A percentile compares a stretch with the other conserved stretches of the same genome.
phyloP scores from a whole-genome alignment of 2,888 invertebrate species.

The Dorcus hopei region DNA sequence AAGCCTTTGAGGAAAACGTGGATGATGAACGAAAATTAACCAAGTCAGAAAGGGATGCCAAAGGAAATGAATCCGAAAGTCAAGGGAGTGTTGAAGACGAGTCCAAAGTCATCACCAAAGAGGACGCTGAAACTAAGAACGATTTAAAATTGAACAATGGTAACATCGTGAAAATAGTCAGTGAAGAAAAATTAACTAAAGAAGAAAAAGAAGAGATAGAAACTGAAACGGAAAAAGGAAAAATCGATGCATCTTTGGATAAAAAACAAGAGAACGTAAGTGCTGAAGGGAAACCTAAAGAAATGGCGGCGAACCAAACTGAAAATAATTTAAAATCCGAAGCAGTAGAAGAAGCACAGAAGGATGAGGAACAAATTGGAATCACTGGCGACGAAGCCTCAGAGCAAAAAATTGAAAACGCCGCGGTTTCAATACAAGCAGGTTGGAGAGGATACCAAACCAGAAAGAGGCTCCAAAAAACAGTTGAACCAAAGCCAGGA shows the following conservation, averaged over 20 bases:
- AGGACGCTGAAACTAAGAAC: neutral
- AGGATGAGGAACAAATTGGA: neutral
- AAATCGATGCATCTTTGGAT: neutral
- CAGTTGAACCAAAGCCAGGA: too few relatives aligned
- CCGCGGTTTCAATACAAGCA: slow-evolving; percentile 64
- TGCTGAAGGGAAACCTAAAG: neutral
- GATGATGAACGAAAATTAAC: too few relatives aligned
- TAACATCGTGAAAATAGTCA: slow-evolving; percentile 21
- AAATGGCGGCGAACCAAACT: neutral
- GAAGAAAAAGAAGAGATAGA: slow-evolving; percentile 12
- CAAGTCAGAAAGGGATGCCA: too few relatives aligned
- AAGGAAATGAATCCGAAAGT: too few relatives aligned
- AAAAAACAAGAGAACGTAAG: neutral
- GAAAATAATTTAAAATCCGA: neutral
- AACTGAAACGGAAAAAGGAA: slow-evolving; percentile 4
- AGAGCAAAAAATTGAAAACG: slow-evolving; percentile 39
- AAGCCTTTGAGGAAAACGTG: too few relatives aligned
- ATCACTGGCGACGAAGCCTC: neutral
- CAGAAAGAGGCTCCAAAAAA: slow-evolving; percentile 36
- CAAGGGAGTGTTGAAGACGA: too few relatives aligned
- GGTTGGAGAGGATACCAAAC: slow-evolving; percentile 61
- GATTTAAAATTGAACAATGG: slow-evolving; percentile 7
- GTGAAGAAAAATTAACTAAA: slow-evolving; percentile 6
- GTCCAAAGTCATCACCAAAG: too few relatives aligned
- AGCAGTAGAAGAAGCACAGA: neutral